phyloP scores from a whole-genome alignment of 2,888 invertebrate genomes.

The Trilocha varians region DNA sequence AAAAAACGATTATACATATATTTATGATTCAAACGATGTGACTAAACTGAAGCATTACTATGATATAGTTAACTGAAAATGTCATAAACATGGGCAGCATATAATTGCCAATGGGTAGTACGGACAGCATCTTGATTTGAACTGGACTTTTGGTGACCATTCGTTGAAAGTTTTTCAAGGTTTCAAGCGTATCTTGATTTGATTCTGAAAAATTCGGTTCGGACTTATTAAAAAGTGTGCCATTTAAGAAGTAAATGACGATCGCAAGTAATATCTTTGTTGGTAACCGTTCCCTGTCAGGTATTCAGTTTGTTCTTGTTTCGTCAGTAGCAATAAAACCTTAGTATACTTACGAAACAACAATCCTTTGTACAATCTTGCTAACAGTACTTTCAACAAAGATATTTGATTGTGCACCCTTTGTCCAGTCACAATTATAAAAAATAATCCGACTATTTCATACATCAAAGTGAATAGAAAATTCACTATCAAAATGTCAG shows the following conservation, averaged over 20 bases:
- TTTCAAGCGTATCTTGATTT: neutral
- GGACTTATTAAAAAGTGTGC: no score
- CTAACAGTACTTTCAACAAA: neutral
- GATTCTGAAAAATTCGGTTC: neutral
- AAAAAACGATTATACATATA: no score
- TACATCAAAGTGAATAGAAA: neutral
- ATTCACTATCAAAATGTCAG: no score
- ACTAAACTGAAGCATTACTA: conserved; percentile 10
- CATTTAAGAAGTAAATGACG: no score
- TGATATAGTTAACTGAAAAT: conserved; percentile 6
- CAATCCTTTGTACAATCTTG: neutral
- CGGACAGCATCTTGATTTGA: conserved; percentile 4
- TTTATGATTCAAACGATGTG: conserved; percentile 4
- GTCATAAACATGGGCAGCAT: conserved; percentile 8
- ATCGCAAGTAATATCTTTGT: no score
- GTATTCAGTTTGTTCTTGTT: no score
- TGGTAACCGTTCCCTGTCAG: no score
- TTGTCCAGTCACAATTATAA: neutral
- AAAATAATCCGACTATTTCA: neutral
- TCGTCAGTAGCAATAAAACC: no score
- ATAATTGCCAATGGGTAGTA: conserved; percentile 7
- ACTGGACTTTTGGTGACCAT: conserved; percentile 1
- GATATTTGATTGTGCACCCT: neutral
- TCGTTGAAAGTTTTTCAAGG: neutral
- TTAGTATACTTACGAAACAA: no score